phyloP scores from a whole-genome alignment of 2,888 invertebrate species.

The Empis stercorea region DNA sequence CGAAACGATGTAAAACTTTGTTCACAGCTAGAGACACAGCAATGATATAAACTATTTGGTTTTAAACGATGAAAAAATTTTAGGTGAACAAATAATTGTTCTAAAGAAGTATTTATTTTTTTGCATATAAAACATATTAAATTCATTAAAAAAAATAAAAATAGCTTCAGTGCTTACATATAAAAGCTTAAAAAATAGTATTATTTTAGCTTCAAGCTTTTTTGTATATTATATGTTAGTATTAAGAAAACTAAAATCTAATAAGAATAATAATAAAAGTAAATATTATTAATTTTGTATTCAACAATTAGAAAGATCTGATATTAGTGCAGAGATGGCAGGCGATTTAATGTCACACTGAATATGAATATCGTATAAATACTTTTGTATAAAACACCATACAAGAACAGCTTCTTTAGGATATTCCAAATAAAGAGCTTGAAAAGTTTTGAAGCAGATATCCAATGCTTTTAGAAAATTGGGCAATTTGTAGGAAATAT shows the following conservation, averaged over 20 bases:
- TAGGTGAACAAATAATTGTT: not conserved
- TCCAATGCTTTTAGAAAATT: not conserved
- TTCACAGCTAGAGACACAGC: not conserved
- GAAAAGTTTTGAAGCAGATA: not conserved
- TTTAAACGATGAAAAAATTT: not conserved
- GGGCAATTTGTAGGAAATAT: not conserved
- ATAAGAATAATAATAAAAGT: too few relatives aligned
- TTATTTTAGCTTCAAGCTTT: not conserved
- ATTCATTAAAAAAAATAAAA: not conserved
- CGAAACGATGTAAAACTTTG: not conserved
- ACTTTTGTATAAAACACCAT: not conserved
- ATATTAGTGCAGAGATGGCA: not conserved
- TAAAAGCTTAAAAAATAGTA: not conserved
- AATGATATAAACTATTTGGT: not conserved
- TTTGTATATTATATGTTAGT: too few relatives aligned
- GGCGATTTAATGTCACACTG: not conserved
- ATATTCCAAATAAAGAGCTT: not conserved
- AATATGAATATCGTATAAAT: not conserved
- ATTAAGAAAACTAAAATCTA: too few relatives aligned
- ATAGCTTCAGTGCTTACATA: not conserved
- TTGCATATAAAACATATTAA: not conserved
- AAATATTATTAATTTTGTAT: not conserved
- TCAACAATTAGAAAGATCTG: not conserved
- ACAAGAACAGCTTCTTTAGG: not conserved
- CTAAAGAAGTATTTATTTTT: not conserved